phyloP scores from a whole-genome alignment of 2,888 invertebrate species.

The Cancer borealis region DNA sequence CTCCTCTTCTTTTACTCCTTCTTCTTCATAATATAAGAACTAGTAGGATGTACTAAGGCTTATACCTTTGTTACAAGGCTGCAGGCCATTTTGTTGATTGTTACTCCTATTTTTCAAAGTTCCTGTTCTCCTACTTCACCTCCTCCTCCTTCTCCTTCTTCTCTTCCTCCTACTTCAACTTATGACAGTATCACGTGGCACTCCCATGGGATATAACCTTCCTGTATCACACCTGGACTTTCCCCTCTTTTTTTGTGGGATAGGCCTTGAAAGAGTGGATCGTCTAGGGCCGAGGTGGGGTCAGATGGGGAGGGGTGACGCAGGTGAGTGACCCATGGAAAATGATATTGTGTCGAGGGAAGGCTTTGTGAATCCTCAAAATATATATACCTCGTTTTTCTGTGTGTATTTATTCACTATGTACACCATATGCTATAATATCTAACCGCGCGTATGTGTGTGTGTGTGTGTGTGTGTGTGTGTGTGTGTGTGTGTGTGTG shows the following conservation, averaged over 20 bases:
- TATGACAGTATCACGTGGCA: background rate
- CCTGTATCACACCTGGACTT: constrained; percentile 13
- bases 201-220: background rate
- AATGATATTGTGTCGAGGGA: background rate
- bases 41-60: background rate
- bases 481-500: background rate
- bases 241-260: background rate
- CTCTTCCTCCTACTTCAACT: background rate
- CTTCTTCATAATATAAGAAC: background rate
- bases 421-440: background rate
- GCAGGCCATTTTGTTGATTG: background rate
- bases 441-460: background rate
- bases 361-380: background rate
- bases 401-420: background rate
- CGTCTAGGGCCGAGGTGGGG: background rate
- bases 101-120: background rate
- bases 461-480: background rate
- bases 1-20: background rate
- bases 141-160: background rate
- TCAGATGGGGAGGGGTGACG: background rate
- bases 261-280: background rate
- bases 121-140: background rate
- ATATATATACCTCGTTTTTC: background rate
- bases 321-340: background rate
- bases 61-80: background rate